Evolutionary conservation across 2,113 vertebrate genomes (phyloP).

Genomic region (Geothlypis trichas): DNA sequence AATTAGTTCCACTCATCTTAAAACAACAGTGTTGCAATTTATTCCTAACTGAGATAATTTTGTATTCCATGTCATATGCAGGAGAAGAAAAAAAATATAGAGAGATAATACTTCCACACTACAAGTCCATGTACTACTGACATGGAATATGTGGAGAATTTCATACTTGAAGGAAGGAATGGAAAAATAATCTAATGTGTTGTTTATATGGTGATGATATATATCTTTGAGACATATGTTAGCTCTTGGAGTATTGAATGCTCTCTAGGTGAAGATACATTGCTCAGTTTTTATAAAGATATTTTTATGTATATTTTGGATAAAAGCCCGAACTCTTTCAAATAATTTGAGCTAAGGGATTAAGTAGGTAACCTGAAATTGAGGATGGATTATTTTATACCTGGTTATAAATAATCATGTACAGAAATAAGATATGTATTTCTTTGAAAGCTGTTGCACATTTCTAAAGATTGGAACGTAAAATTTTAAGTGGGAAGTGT

Average conservation of each 20-base stretch:
- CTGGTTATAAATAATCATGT: background rate
- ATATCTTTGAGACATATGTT: conserved; percentile 49
- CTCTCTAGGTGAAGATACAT: conserved; percentile 46
- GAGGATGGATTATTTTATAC: conserved; percentile 25
- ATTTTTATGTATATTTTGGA: conserved; percentile 56
- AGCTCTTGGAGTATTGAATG: conserved; percentile 38
- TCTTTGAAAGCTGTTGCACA: background rate
- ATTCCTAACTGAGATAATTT: background rate
- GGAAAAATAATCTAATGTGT: conserved; percentile 51
- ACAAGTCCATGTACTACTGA: conserved; percentile 15
- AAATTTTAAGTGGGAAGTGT: background rate
- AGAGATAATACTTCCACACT: background rate
- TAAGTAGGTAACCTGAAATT: conserved; percentile 25
- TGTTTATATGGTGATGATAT: conserved; percentile 52
- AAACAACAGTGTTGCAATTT: background rate
- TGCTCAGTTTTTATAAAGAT: conserved; percentile 44
- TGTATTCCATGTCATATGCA: background rate
- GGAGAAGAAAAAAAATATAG: background rate
- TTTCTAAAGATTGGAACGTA: background rate
- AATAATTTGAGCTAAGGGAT: conserved; percentile 34
- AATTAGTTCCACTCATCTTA: background rate
- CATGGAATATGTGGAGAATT: conserved; percentile 51
- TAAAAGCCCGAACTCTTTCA: conserved; percentile 14
- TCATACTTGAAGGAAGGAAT: conserved; percentile 39
- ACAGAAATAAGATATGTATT: background rate